Percentiles rank a stretch among this genome's conserved stretches.
Evolutionary conservation across 2,888 invertebrate species (phyloP).

Genomic region (Elysia crispata): DNA sequence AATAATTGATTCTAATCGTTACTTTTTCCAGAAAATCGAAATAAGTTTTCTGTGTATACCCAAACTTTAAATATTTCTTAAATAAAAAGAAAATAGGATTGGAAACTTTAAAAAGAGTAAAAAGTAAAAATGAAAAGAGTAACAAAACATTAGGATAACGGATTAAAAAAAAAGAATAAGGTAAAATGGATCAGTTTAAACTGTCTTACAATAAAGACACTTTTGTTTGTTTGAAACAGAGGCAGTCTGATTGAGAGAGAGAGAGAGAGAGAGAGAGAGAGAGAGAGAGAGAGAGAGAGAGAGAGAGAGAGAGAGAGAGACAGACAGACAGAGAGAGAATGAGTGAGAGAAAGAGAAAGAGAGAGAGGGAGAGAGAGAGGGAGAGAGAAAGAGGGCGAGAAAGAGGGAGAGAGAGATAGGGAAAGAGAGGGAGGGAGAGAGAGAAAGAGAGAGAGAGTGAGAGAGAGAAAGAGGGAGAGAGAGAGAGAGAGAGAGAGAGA

Average conservation of each 20-base stretch:
- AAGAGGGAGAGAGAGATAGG: slow-evolving; percentile 17
- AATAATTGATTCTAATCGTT: no score
- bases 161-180: no score
- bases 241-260: slow-evolving; percentile 11
- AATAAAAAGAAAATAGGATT: no score
- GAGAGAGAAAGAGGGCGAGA: slow-evolving; percentile 15
- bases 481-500: slow-evolving; percentile 13
- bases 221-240: no score
- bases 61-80: no score
- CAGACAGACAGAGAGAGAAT: slow-evolving; percentile 23
- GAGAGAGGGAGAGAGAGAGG: neutral
- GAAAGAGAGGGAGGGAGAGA: slow-evolving; percentile 30
- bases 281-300: neutral
- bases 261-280: slow-evolving; percentile 1
- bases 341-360: slow-evolving; percentile 24
- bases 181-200: no score
- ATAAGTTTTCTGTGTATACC: no score
- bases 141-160: no score
- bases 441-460: slow-evolving; percentile 23
- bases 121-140: no score
- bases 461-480: slow-evolving; percentile 1
- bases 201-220: no score
- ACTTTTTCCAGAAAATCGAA: no score
- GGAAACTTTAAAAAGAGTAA: no score
- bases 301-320: slow-evolving; percentile 23